phyloP scores from a whole-genome alignment of 2,797 vertebrate genomes.

The Naso thynnoides region DNA sequence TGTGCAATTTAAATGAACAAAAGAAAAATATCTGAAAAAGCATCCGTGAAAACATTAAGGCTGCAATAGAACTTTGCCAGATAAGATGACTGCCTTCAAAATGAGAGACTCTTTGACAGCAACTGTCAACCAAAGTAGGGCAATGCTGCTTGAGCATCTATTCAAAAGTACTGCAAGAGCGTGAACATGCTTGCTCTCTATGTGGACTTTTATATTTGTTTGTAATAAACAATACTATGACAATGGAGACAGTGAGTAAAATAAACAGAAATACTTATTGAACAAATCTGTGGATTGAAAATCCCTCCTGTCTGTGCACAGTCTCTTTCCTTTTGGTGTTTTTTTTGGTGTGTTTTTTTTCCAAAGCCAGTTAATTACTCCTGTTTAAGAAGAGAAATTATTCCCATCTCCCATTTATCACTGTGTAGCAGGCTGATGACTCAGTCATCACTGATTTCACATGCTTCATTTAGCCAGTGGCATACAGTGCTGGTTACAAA shows the following conservation, averaged over 20 bases:
- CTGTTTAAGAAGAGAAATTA: slow-evolving; percentile 50
- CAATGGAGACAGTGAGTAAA: background rate
- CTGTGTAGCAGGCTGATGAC: slow-evolving; percentile 51
- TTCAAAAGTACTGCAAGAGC: background rate
- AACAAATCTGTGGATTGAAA: slow-evolving; percentile 10
- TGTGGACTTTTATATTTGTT: background rate
- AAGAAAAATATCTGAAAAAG: slow-evolving; percentile 28
- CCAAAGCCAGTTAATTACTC: slow-evolving; percentile 43
- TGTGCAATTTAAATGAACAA: slow-evolving; percentile 10
- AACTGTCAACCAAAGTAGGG: slow-evolving; percentile 26
- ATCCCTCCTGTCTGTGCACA: background rate
- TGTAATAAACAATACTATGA: background rate
- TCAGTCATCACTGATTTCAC: slow-evolving; percentile 58
- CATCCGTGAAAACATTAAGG: slow-evolving; percentile 2
- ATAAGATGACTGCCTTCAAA: slow-evolving; percentile 18
- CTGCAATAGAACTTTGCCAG: slow-evolving; percentile 24
- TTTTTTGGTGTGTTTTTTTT: too few species aligned
- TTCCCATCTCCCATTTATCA: slow-evolving; percentile 57
- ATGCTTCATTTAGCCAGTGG: slow-evolving; percentile 57
- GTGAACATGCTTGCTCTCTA: background rate
- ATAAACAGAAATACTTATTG: slow-evolving; percentile 9
- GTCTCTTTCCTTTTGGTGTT: slow-evolving; percentile 21
- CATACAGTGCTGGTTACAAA: slow-evolving; percentile 42
- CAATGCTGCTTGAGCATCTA: background rate
- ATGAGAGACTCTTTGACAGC: slow-evolving; percentile 20